Base-by-base conservation (phyloP, 2,888 invertebrate genomes). In the Deladenus siricidicola region DNA sequence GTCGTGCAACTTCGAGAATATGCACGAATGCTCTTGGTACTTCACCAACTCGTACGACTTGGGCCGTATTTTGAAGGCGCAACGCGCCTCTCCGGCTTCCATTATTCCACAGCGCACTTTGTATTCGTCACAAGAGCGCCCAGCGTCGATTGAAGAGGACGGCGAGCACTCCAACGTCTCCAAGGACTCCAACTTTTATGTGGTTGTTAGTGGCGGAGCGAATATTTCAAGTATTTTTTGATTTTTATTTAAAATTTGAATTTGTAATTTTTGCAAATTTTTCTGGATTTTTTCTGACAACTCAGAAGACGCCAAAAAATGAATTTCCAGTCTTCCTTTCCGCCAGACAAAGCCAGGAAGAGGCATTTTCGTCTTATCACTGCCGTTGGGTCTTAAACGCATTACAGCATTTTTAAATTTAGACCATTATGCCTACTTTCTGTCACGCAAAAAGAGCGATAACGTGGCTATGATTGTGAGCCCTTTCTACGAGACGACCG, bases 381-480 rank as follows among this genome's bases (percentile, higher is more conserved):
- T 34, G 14, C 39, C 8, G 39, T 10, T 10, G 6, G 8, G 39
- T n/a, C n/a, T n/a, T n/a, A n/a, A n/a, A n/a, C n/a, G 26, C 26
- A 50, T 50, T 50, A 6, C 14, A 23, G n/a, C 8, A 28, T 10
- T 24, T 63, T 28, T 29, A 62, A 19, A 3, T 65, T 66, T 39
- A 67, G 67, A 67, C 45, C 67, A 67, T 39, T 67, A 67, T 39
- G 68, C 68, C 1, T 70, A 64, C 26, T 70, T 43, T 58, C 43
- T 34, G n/a, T 49, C 57, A 10, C 24, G 45, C 1, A 30, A 58
- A 29, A 44, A 43, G 4, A 58, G 30, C 4, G 53, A 59, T 17
- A 42, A 52, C 28, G 49, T 65, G 28, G 68, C 72, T n/a, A 70
- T 69, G 72, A 58, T 69, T 19, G 57, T 70, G 21, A 66, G 59